Base-by-base conservation (phyloP, 2,888 invertebrate species). In the Stenodema calcarata region DNA sequence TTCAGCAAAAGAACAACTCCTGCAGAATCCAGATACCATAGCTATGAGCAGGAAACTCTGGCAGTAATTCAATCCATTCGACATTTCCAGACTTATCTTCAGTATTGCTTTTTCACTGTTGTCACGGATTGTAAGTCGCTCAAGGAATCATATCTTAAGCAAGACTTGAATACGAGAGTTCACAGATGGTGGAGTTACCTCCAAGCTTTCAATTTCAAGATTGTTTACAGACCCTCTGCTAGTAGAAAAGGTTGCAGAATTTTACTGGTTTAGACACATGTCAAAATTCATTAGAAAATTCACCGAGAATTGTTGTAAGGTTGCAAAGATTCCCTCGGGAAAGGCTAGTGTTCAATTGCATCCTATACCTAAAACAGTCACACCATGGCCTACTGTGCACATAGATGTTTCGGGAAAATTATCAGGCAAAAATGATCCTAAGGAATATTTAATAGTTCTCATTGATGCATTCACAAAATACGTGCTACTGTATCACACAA, bases 291-390 rank as follows among this genome's bases (percentile, higher is more conserved):
- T 90, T 0, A 79, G 90, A 42, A 90, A 90, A 83, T 91, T 90
- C 81, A 89, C 90, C 0, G 90, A 90, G 0, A 89, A 89, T 23
- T 91, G 90, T 80, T 91, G 90, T 86, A 89, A 89, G 87, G 47
- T 90, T 0, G 88, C 90, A 0, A 91, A 91, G 86, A 88, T 89
- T 12, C 42, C 35, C 7, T 89, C 90, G 0, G 90, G 91, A 6
- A 89, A 78, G n/a, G 42, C 42, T 1, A 12, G 18, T 42, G 44
- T 78, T 42, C 42, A 78, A 23, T 18, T 78, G 1, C 42, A 78
- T 0, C 73, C 83, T 4, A 88, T 88, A 11, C 89, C 89, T 11
- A 90, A 89, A 89, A 90, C 90, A 70, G 90, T 90, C 0, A 18
- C 90, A 12, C 90, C 90, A 75, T 90, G 0, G 90, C 90, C 79